Evolutionary conservation across 2,113 vertebrate genomes (phyloP).

Genomic region (Cyanoramphus novaezelandiae): DNA sequence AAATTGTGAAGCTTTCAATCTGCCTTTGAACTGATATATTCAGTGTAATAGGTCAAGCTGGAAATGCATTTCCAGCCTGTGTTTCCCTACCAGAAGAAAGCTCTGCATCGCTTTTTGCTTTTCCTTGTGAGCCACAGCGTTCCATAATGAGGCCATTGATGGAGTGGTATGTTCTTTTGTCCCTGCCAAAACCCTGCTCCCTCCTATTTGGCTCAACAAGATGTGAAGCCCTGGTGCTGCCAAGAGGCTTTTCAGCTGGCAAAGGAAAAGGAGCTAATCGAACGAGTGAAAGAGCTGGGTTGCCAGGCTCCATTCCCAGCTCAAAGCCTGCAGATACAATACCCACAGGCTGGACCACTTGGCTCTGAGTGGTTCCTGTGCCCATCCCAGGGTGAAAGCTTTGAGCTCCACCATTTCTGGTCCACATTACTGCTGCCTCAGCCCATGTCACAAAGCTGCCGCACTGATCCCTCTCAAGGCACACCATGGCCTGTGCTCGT

Average conservation of each 20-base stretch:
- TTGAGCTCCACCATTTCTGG: not conserved
- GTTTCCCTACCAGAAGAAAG: not conserved
- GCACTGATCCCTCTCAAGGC: not conserved
- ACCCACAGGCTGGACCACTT: not conserved
- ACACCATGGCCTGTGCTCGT: not conserved
- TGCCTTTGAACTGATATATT: not conserved
- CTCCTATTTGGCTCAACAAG: conserved; percentile 46
- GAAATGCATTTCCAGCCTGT: not conserved
- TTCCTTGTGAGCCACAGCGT: not conserved
- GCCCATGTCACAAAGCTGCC: not conserved
- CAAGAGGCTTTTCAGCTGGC: conserved; percentile 35
- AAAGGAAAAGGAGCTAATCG: conserved; percentile 34
- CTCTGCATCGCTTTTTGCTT: rapidly evolving
- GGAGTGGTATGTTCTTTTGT: conserved; percentile 11
- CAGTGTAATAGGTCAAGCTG: not conserved
- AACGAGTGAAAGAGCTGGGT: not conserved
- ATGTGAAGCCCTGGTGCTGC: conserved; percentile 8
- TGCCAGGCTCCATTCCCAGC: conserved; percentile 10
- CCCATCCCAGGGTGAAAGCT: not conserved
- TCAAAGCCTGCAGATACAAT: not conserved
- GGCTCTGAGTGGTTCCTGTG: not conserved
- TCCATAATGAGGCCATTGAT: conserved; percentile 21
- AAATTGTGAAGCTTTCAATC: not conserved
- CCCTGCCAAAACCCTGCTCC: conserved; percentile 44
- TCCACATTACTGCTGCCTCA: not conserved